Evolutionary conservation across 2,888 invertebrate species (phyloP), one percentile per base, ranked within the genome.

Genomic region (Rhagonycha fulva): DNA sequence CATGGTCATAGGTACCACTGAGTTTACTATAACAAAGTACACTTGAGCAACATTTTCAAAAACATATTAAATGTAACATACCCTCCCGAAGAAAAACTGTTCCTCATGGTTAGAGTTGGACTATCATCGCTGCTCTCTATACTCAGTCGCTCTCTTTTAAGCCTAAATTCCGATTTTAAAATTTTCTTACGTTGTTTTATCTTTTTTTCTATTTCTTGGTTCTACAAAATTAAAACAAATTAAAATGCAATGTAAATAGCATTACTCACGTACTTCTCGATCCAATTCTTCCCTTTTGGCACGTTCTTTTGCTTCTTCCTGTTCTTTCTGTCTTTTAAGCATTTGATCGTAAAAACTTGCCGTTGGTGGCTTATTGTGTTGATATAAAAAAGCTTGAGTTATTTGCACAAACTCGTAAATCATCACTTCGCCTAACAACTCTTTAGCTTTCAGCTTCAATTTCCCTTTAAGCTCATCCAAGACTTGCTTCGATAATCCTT

Each of bases 311-410:
- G 90, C 88, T 81, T 92, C 90, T 81, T 94, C 91, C 80, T 91
- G 90, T 84, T 93, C 92, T 81, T 92, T 91, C 78, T 93, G 92
- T 71, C 93, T 91, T 70, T 91, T 90, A 10, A 96, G 86, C 97
- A 98, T 98, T 89, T 97, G 95, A 78, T 98, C 97, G 83, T 97
- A 96, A 86, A 95, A 96, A 9, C 97, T 97, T 76, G 94, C 90
- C 70, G 90, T 90, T 0, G 92, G 93, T 0, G 96, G 95, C 85
- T 94, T 95, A 85, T 96, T 96, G 87, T 96, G 92, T 23, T 92
- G 89, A 79, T 94, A 92, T 0, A 98, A 90, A 85, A 94, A 97
- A 84, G 92, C 93, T 89, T 95, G 93, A 0, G 94, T 93, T 84
- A 93, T 91, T 83, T 94, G 94, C 1, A 95, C 93, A 67, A 98